phyloP scores from a whole-genome alignment of 2,888 invertebrate species.

The Mesodorylaimus sp. region DNA sequence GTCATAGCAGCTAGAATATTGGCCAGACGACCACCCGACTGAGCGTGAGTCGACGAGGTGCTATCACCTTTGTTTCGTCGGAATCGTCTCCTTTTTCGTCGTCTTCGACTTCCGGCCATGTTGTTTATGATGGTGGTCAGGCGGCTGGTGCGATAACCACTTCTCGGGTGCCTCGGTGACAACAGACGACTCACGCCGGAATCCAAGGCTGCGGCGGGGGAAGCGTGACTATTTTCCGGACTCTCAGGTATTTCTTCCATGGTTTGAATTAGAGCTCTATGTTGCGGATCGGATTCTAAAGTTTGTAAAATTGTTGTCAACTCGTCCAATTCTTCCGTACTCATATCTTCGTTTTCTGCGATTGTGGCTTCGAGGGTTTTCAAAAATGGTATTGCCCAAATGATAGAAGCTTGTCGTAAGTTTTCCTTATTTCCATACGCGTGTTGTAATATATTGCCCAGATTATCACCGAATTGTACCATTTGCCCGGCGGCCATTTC shows the following conservation, averaged over 20 bases:
- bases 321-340: conserved; percentile 6
- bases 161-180: no score
- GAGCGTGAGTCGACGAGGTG: no score
- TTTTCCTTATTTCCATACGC: neutral
- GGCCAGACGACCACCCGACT: no score
- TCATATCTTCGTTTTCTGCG: conserved; percentile 3
- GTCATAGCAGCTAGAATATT: no score
- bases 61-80: no score
- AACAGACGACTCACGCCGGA: neutral
- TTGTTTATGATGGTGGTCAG: no score
- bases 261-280: neutral
- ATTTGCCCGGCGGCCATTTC: conserved; percentile 13
- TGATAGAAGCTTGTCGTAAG: neutral
- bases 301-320: conserved; percentile 8
- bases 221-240: no score
- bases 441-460: neutral
- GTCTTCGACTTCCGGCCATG: no score
- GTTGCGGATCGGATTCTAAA: neutral
- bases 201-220: no score
- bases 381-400: conserved; percentile 23
- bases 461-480: conserved; percentile 9
- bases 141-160: no score
- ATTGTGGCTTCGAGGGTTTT: conserved; percentile 21
- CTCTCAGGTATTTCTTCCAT: neutral
- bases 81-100: no score